Conservation (phyloP, 2,797 vertebrate species). For the Peromyscus nudipes region DNA sequence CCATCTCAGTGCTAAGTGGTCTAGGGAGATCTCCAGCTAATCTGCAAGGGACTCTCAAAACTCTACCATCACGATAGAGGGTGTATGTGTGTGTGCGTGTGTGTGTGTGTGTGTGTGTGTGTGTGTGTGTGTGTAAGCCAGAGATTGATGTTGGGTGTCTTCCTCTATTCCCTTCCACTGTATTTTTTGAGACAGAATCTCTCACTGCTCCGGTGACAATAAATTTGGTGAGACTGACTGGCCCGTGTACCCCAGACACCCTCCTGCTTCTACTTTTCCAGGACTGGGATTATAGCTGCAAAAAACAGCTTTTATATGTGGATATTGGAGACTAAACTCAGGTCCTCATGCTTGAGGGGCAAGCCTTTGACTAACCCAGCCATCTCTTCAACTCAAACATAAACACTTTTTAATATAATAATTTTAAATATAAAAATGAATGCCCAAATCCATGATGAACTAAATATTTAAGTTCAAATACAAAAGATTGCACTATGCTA, state of each 20-base stretch:
- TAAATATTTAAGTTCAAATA: background rate
- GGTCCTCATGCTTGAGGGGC: background rate
- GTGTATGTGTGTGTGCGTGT: background rate
- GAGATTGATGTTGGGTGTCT: background rate
- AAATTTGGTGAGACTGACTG: background rate
- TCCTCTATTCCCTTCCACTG: background rate
- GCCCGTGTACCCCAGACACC: background rate
- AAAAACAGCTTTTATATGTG: background rate
- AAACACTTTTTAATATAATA: too few species aligned
- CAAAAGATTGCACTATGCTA: background rate
- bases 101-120: background rate
- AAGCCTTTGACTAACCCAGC: background rate
- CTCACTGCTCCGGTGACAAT: background rate
- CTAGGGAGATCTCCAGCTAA: background rate
- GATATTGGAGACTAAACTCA: background rate
- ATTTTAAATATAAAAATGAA: background rate
- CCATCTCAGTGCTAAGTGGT: background rate
- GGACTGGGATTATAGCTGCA: background rate
- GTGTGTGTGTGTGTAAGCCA: background rate
- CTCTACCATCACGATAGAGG: background rate
- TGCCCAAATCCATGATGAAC: too few species aligned
- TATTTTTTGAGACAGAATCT: background rate
- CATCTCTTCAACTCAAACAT: background rate
- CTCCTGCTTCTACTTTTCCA: background rate
- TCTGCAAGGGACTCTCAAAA: background rate